These are phyloP conservation scores for Hippopotamyrus pictus DNA, from an alignment of 2,797 vertebrate species.

Conservation along the genomic window DNA sequence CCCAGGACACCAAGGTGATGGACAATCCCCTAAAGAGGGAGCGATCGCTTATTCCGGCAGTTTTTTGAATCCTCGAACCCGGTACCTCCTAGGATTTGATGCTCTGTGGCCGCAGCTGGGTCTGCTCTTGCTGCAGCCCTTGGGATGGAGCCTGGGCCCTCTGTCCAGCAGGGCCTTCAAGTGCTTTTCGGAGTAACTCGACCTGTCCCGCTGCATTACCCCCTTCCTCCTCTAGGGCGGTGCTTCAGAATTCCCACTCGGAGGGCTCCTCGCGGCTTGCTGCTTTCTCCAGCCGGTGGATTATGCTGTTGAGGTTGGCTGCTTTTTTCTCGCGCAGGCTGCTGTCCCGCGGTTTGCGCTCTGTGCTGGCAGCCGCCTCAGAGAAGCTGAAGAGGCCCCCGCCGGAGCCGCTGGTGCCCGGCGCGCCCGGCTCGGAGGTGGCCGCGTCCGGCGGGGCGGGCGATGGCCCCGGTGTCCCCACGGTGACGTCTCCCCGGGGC, in stretches of 20 bases:
- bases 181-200: slow-evolving; percentile 77
- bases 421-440: slow-evolving; percentile 72
- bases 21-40: slow-evolving; percentile 56
- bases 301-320: slow-evolving; percentile 93
- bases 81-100: background rate
- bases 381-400: slow-evolving; percentile 75
- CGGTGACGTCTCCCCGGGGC: slow-evolving; percentile 56
- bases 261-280: slow-evolving; percentile 90
- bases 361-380: slow-evolving; percentile 60
- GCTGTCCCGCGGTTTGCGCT: slow-evolving; percentile 72
- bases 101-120: slow-evolving; percentile 33
- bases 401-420: slow-evolving; percentile 65
- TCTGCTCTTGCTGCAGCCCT: slow-evolving; percentile 67
- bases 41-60: slow-evolving; percentile 59
- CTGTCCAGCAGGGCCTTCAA: slow-evolving; percentile 93
- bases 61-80: slow-evolving; percentile 69
- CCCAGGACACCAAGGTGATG: slow-evolving; percentile 84
- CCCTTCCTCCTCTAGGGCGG: background rate
- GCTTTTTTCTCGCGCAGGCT: slow-evolving; percentile 73
- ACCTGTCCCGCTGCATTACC: background rate
- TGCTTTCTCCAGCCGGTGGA: slow-evolving; percentile 97
- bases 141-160: slow-evolving; percentile 81
- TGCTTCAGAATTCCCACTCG: slow-evolving; percentile 82
- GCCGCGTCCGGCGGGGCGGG: slow-evolving; percentile 71
- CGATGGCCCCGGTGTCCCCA: slow-evolving; percentile 62